Conservation (phyloP, 2,113 vertebrate genomes). For the Climacteris rufus region DNA sequence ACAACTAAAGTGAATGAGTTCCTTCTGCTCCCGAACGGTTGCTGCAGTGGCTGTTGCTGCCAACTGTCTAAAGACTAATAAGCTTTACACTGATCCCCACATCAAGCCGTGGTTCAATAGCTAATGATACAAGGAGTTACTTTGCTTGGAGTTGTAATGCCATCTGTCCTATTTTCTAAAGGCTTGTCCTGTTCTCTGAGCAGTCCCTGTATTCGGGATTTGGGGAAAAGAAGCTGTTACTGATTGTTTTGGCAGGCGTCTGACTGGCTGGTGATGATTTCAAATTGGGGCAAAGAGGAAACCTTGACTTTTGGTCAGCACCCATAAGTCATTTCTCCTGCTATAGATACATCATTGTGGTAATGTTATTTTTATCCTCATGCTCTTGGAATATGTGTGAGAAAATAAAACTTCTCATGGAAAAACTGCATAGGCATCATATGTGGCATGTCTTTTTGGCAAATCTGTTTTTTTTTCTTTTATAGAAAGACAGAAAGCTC, state of each 20-base stretch:
- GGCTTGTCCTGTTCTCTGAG: neutral
- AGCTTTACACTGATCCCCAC: conserved; percentile 53
- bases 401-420: conserved; percentile 13
- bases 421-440: neutral
- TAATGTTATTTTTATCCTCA: conserved; percentile 1
- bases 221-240: neutral
- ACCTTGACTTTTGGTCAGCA: conserved; percentile 16
- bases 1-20: conserved; percentile 31
- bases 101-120: conserved; percentile 26
- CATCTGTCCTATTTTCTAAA: conserved; percentile 63
- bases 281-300: conserved; percentile 28
- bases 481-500: neutral
- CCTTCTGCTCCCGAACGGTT: conserved; percentile 21
- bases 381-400: neutral
- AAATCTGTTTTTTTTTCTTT: neutral
- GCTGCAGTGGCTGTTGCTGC: conserved; percentile 36
- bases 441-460: neutral
- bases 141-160: conserved; percentile 53
- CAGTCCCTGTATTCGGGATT: neutral
- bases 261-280: neutral
- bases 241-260: conserved; percentile 5
- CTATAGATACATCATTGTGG: conserved; percentile 19
- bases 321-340: conserved; percentile 30
- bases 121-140: conserved; percentile 55
- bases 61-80: conserved; percentile 57